phyloP scores from a whole-genome alignment of 2,888 invertebrate genomes.

The Acleris holmiana region DNA sequence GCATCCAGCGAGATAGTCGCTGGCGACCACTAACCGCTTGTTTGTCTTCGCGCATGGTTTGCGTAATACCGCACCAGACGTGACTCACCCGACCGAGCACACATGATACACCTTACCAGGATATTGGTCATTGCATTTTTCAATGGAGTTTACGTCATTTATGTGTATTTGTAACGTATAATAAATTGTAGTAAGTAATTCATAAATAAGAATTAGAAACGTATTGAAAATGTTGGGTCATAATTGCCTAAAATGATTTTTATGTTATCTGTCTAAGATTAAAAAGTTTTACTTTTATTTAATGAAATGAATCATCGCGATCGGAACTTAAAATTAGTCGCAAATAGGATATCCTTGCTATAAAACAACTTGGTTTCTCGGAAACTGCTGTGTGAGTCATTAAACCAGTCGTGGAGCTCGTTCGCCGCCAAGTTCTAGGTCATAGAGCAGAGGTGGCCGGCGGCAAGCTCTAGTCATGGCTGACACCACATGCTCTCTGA shows the following conservation, averaged over 20 bases:
- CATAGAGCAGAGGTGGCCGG: slow-evolving; percentile 60
- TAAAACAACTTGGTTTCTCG: slow-evolving; percentile 66
- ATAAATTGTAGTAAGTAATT: not conserved
- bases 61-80: slow-evolving; percentile 49
- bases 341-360: slow-evolving; percentile 56
- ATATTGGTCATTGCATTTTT: slow-evolving; percentile 44
- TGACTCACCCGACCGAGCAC: slow-evolving; percentile 39
- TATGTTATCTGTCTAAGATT: too few relatives aligned
- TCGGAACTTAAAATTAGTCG: slow-evolving; percentile 6
- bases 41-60: slow-evolving; percentile 58
- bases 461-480: slow-evolving; percentile 13
- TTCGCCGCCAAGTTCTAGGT: slow-evolving; percentile 74
- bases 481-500: too few relatives aligned
- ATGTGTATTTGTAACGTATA: slow-evolving; percentile 22
- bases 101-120: slow-evolving; percentile 39
- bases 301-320: slow-evolving; percentile 3
- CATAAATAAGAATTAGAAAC: not conserved
- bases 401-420: slow-evolving; percentile 52
- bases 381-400: slow-evolving; percentile 60
- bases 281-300: not conserved
- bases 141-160: slow-evolving; percentile 58
- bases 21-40: slow-evolving; percentile 47
- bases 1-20: slow-evolving; percentile 58
- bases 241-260: too few relatives aligned
- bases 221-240: not conserved